Evolutionary conservation across 92 coral and sea anemone species (phyloP).

Genomic region (Zoanthus solanderi): DNA sequence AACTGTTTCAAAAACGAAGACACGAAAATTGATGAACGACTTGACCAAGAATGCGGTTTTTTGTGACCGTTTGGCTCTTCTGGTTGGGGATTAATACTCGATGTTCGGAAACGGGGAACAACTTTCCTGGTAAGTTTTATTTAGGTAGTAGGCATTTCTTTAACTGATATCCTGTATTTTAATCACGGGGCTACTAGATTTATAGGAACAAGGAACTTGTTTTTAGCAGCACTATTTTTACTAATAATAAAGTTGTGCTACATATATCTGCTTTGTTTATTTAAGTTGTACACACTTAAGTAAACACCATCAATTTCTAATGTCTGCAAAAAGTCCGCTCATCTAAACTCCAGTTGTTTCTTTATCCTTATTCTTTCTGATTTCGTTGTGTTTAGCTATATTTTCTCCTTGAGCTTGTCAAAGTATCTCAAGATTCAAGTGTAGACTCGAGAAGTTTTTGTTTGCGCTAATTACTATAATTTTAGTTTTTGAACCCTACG

Average conservation of each 20-base stretch:
- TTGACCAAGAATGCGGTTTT: constrained; percentile 35
- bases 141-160: neutral
- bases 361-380: neutral
- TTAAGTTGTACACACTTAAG: neutral
- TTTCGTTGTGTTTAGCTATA: neutral
- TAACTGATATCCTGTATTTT: neutral
- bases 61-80: constrained; percentile 28
- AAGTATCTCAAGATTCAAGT: neutral
- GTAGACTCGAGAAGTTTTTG: too few species aligned
- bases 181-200: neutral
- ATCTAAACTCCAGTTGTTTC: neutral
- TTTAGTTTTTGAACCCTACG: neutral
- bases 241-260: neutral
- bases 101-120: neutral
- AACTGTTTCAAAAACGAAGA: neutral
- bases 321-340: neutral
- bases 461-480: too few species aligned
- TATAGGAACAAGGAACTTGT: neutral
- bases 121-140: constrained; percentile 39
- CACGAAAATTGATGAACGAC: neutral
- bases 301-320: neutral
- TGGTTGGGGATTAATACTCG: constrained; percentile 15
- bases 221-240: neutral
- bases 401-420: neutral
- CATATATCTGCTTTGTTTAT: constrained; percentile 7